These are phyloP conservation scores for Drosophila fungiperda DNA, from an alignment of 2,888 invertebrate genomes.

Conservation along the genomic window DNA sequence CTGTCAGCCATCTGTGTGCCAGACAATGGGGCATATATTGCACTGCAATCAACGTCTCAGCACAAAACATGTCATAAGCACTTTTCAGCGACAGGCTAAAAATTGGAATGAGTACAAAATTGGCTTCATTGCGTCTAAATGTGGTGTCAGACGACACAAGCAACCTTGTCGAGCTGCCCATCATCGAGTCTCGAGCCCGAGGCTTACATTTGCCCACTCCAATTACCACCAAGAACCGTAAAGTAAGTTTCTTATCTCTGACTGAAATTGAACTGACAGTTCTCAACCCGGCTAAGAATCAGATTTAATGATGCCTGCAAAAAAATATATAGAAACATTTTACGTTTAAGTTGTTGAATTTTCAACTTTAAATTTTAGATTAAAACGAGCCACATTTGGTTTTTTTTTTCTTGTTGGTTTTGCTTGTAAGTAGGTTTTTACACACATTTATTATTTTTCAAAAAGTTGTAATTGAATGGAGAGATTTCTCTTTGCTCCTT, in stretches of 20 bases:
- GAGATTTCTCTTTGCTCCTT: constrained; percentile 53
- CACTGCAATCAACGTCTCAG: constrained; percentile 11
- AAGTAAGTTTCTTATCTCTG: constrained; percentile 58
- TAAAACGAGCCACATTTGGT: constrained; percentile 30
- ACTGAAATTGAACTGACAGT: constrained; percentile 74
- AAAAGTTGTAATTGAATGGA: constrained; percentile 64
- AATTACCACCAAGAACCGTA: background rate
- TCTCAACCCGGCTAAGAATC: constrained; percentile 66
- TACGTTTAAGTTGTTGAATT: constrained; percentile 59
- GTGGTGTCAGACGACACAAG: constrained; percentile 63
- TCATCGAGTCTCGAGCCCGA: constrained; percentile 6
- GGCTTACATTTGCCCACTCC: background rate
- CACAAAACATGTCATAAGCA: constrained; percentile 50
- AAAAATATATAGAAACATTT: constrained; percentile 54
- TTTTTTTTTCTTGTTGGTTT: constrained; percentile 24
- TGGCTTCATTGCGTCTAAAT: constrained; percentile 79
- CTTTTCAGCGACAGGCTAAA: constrained; percentile 43
- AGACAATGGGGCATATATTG: constrained; percentile 23
- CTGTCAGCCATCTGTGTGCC: constrained; percentile 32
- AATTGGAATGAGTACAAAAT: constrained; percentile 47
- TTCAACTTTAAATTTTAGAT: constrained; percentile 41
- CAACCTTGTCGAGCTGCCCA: constrained; percentile 15
- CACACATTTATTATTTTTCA: constrained; percentile 70
- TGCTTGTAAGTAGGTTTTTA: constrained; percentile 55
- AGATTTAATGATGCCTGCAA: constrained; percentile 79